Evolutionary conservation across 2,888 invertebrate species (phyloP).

Genomic region (Automeris io): DNA sequence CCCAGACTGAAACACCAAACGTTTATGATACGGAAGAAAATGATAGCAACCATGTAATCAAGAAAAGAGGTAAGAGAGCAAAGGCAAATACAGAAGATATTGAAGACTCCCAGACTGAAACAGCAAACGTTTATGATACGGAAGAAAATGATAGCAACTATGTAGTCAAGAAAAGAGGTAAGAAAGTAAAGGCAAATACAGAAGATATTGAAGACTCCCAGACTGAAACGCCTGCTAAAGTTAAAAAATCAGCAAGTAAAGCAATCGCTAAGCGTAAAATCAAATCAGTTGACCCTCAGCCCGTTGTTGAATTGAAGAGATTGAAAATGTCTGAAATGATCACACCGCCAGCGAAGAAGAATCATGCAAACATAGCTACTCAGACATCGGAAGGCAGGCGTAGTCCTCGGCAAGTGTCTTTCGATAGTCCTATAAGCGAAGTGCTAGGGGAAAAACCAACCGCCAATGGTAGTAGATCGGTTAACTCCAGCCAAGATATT

Average conservation of each 20-base stretch:
- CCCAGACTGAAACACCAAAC: conserved; percentile 18
- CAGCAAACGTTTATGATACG: conserved; percentile 25
- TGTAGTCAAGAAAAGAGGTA: conserved; percentile 15
- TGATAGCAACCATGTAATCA: conserved; percentile 17
- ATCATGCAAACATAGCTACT: conserved; percentile 55
- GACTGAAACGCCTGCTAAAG: not conserved
- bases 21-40: conserved; percentile 17
- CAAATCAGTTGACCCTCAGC: too few relatives aligned
- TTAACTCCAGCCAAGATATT: conserved; percentile 57
- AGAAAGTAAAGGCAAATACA: conserved; percentile 15
- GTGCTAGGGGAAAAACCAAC: conserved; percentile 36
- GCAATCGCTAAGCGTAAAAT: too few relatives aligned
- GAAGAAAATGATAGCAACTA: conserved; percentile 14
- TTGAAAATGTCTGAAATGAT: conserved; percentile 46
- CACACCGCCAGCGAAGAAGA: conserved; percentile 59
- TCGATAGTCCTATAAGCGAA: conserved; percentile 56
- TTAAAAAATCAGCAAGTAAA: conserved; percentile 38
- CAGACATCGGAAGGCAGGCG: conserved; percentile 54
- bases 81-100: conserved; percentile 16
- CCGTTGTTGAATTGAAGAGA: conserved; percentile 49
- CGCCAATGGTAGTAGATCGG: conserved; percentile 22
- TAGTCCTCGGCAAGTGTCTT: conserved; percentile 51
- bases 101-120: conserved; percentile 19
- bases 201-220: conserved; percentile 22
- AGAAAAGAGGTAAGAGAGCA: conserved; percentile 16